Percentiles rank a stretch among this genome's conserved stretches.
Evolutionary conservation across 1,140 invertebrate species (phyloP).

Genomic region (Antheraea pernyi): DNA sequence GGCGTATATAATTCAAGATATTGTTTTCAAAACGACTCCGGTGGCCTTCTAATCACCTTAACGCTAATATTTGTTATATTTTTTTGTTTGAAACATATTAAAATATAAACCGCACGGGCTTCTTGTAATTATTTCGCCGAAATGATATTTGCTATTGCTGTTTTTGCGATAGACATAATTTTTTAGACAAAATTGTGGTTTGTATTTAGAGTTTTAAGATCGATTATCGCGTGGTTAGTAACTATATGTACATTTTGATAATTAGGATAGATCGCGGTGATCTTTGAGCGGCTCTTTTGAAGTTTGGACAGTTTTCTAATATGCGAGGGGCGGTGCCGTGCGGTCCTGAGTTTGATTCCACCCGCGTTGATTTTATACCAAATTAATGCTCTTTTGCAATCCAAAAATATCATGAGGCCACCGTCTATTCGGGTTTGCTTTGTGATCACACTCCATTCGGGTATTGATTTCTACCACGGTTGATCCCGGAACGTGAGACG

Average conservation of each 20-base stretch:
- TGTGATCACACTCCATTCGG: no score
- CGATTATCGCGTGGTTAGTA: no score
- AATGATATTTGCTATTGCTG: neutral
- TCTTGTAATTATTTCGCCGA: neutral
- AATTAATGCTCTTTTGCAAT: neutral
- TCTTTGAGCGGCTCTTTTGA: neutral
- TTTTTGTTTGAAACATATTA: neutral
- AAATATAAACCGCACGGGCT: neutral
- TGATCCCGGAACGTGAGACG: no score
- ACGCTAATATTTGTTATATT: neutral
- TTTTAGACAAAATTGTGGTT: neutral
- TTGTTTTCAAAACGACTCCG: neutral
- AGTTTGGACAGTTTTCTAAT: neutral
- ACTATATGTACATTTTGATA: no score
- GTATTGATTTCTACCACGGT: neutral
- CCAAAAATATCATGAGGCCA: no score
- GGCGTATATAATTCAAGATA: neutral
- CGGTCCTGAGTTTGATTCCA: no score
- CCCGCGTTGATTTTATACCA: neutral
- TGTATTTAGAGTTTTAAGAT: neutral
- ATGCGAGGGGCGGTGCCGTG: neutral
- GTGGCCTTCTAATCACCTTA: neutral
- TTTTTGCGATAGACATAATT: neutral
- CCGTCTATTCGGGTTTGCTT: neutral
- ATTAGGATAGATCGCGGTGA: neutral